Evolutionary conservation across 2,888 invertebrate species (phyloP), one percentile per base, ranked within the genome.

Genomic region (Globia sparganii): DNA sequence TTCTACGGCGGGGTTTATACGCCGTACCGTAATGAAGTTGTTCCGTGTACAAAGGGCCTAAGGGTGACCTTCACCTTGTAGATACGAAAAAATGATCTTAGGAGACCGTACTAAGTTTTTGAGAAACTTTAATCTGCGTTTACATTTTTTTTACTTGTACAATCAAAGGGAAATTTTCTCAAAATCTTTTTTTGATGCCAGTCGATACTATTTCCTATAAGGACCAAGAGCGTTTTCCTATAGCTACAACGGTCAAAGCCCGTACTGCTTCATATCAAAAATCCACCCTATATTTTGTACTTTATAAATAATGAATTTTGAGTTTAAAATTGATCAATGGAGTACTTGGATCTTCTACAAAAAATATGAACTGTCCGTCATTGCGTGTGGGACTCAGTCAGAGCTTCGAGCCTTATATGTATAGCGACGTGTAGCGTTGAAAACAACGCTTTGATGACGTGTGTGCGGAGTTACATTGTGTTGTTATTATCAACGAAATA

Each of bases 401-500:
- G 72, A 70, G 74, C 11, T 28, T 15, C 46, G 28, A 59, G 53
- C 78, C 81, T 59, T 75, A 53, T 4, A n/a, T n/a, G n/a, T n/a
- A 81, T 81, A 74, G 81, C 28, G 43, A 37, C 21, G 31, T 31
- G 34, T 80, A 58, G 75, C 43, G 59, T 74, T 79, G 28, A 31
- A 28, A 6, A 59, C 67, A 34, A 37, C 49, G 69, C 61, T 6
- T n/a, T 31, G 37, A n/a, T 62, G 53, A 71, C 59, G 75, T 18
- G 73, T 58, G 43, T 13, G 67, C 25, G 43, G 4, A 18, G 56
- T 87, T 86, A 78, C 70, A 76, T 87, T 88, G 80, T 89, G 86
- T 86, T 90, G 89, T 77, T 85, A 75, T 75, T 81, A 67, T 75
- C 77, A 83, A 86, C 71, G 84, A 85, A 85, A 80, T 84, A 85